Conservation (phyloP, 2,113 vertebrate species). For the Tragulus kanchil region DNA sequence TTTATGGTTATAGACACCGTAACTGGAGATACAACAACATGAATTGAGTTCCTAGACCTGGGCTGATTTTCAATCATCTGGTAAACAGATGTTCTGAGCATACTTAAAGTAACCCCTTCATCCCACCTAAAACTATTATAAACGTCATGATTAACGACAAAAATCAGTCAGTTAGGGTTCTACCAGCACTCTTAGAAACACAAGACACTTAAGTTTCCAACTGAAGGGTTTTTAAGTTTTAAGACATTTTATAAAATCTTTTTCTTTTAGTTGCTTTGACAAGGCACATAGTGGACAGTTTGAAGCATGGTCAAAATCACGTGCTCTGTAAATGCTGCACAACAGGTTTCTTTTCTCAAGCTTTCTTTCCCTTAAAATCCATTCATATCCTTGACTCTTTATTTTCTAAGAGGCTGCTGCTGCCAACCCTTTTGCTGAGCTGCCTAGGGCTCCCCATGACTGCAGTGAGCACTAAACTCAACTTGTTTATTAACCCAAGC, state of each 20-base stretch:
- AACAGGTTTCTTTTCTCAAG: neutral
- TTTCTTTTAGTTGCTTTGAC: neutral
- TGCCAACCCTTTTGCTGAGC: conserved; percentile 23
- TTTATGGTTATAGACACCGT: conserved; percentile 19
- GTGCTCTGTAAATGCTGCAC: neutral
- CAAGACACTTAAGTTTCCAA: neutral
- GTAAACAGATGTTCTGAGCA: neutral
- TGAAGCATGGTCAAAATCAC: neutral
- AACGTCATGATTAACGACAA: neutral
- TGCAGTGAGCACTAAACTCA: neutral
- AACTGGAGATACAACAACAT: neutral
- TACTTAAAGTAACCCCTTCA: neutral
- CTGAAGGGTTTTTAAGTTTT: neutral
- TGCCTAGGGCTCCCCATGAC: neutral
- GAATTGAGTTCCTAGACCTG: conserved; percentile 4
- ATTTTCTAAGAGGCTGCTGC: neutral
- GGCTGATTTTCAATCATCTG: neutral
- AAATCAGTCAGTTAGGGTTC: neutral
- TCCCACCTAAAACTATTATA: neutral
- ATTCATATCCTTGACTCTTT: neutral
- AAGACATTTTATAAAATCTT: neutral
- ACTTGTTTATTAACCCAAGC: neutral
- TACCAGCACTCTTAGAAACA: neutral
- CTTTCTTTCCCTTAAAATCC: neutral
- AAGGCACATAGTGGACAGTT: neutral